phyloP scores from a whole-genome alignment of 2,113 vertebrate genomes.

The Scomber japonicus region DNA sequence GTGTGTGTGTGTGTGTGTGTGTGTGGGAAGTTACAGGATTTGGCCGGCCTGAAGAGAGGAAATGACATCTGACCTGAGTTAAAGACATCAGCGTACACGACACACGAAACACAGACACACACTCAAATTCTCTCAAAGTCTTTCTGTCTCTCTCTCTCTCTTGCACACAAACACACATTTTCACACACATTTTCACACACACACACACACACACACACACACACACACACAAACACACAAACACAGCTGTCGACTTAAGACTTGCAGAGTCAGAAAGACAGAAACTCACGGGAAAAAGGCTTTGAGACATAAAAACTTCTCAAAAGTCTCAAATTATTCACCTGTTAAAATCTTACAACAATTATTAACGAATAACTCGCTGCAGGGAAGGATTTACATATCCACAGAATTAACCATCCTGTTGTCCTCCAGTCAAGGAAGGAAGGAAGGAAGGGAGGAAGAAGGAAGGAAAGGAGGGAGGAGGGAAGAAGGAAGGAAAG shows the following conservation, averaged over 20 bases:
- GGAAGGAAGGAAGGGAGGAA: too few species aligned
- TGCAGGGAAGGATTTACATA: too few species aligned
- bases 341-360: too few species aligned
- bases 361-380: too few species aligned
- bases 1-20: neutral
- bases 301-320: neutral
- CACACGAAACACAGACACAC: neutral
- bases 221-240: too few species aligned
- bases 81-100: slow-evolving; percentile 28
- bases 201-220: neutral
- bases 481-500: too few species aligned
- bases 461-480: too few species aligned
- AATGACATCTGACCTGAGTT: slow-evolving; percentile 78
- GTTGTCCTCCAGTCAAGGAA: too few species aligned
- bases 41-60: slow-evolving; percentile 78
- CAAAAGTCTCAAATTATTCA: too few species aligned
- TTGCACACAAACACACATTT: slow-evolving; percentile 1
- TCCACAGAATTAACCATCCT: too few species aligned
- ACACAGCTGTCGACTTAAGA: neutral
- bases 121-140: neutral
- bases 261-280: too few species aligned
- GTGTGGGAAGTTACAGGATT: slow-evolving; percentile 68
- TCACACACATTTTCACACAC: neutral
- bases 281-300: neutral
- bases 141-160: neutral